Base-by-base conservation (phyloP, 2,797 vertebrate genomes). In the Percopsis omiscomaycus region DNA sequence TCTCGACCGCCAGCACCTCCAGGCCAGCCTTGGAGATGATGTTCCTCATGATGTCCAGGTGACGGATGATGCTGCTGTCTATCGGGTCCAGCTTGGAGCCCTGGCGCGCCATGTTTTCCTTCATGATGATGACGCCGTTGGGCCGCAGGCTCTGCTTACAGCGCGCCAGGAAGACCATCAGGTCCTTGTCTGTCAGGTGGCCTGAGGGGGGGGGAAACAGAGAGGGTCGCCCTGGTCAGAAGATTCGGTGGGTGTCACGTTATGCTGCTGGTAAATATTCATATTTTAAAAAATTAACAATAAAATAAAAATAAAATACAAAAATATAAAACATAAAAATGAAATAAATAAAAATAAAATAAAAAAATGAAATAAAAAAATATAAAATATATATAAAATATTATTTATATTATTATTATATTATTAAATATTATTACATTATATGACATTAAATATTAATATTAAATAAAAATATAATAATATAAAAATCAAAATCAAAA, bases 91-190 rank as follows among this genome's bases (percentile, higher is more conserved):
- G 86, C 76, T 92, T 87, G 80, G 94, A 97, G 85, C 96, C 96
- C 79, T 96, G 90, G 16, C 94, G 92, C 1, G 95, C 95, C 89
- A 98, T 96, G 60, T 96, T 99, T 88, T 98, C 97, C 86, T 98
- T 99, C 2, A 98, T 85, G 16, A 98, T 87, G 83, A 98, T 93
- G 48, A 98, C 84, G 0, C 96, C 96, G 0, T 96, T 94, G 3
- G 93, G 90, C 75, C 92, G 93, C 69, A 98, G 87, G 60, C 94
- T 94, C 48, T 86, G 91, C 84, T 93, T 94, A 80, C 95, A 97
- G 68, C 92, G 92, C 47, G 90, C 75, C 70, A 98, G 91, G 85
- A 97, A 98, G 29, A 91, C 90, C 80, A 94, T 86, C 71, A 99
- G 93, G 78, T 98, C 96, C 79, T 94, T 96, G 84, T 98, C 96